phyloP scores from a whole-genome alignment of 2,797 vertebrate species.

The Oceanodroma leucorhoa region DNA sequence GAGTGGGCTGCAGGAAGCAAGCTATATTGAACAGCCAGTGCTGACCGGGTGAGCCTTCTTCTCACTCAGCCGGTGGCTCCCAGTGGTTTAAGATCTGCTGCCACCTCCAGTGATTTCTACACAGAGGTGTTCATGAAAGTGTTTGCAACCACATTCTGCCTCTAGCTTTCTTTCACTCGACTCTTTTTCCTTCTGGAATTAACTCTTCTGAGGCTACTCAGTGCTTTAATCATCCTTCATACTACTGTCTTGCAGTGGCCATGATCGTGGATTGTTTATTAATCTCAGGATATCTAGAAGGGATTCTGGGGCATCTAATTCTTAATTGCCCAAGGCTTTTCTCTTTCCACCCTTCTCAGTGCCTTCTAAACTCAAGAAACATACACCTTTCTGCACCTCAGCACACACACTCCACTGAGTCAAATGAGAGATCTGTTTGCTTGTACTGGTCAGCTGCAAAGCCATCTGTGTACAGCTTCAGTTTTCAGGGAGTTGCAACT shows the following conservation, averaged over 20 bases:
- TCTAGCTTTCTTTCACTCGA: background rate
- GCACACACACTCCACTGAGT: background rate
- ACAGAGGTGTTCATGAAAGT: background rate
- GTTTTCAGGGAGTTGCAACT: background rate
- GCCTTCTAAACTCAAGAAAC: background rate
- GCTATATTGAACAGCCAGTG: background rate
- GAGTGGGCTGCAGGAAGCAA: background rate
- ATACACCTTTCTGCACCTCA: background rate
- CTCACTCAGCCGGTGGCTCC: background rate
- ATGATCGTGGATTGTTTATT: background rate
- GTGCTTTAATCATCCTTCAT: background rate
- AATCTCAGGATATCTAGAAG: background rate
- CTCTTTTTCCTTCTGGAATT: background rate
- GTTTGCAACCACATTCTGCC: background rate
- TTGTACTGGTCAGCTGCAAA: background rate
- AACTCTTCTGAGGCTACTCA: background rate
- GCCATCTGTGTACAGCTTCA: background rate
- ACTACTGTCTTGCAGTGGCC: background rate
- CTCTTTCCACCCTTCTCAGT: background rate
- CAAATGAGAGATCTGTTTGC: background rate
- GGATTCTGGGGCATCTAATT: background rate
- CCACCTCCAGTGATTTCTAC: background rate
- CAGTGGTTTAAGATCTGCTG: background rate
- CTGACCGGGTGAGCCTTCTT: background rate
- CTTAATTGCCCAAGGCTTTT: background rate